Evolutionary conservation across 2,888 invertebrate species (phyloP), one percentile per base, ranked within the genome.

Genomic region (Mechanitis messenoides): DNA sequence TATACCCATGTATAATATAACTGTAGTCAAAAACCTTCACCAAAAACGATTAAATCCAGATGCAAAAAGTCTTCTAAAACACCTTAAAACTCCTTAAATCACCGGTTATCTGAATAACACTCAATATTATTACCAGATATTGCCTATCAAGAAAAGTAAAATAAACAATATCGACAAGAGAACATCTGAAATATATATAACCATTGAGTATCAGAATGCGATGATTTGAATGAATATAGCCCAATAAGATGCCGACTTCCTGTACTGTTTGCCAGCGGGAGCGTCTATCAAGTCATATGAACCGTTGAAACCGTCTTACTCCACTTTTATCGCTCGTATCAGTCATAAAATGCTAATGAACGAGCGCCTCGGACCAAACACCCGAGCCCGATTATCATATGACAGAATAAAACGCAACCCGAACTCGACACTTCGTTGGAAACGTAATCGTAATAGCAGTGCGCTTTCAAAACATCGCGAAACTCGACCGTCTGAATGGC

Each of bases 341-440:
- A 85, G 79, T 90, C 90, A 87, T 90, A 89, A 90, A 90, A 89
- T 89, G 87, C 85, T 89, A 90, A 90, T 90, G 89, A 88, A 88
- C 83, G 84, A 80, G 77, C 85, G 78, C 83, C 83, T 84, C 82
- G 85, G 87, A 84, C 87, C 87, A 90, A 90, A 90, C 88, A 90
- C 89, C 88, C 87, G 89, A 89, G 87, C 83, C 78, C 81, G 79
- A 88, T 88, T 88, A 89, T 90, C 90, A 81, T 88, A 86, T 90
- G 90, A 86, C 89, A 83, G 79, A 82, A 86, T 87, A 81, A 87
- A 87, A 85, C 83, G 89, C 86, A 89, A 90, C 85, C 81, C 79
- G 90, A 90, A 84, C 88, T 86, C 85, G 80, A 84, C 84, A 83
- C 84, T 89, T 89, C 88, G 84, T 79, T 78, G 86, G 87, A 88